These are phyloP conservation scores for Olivierus martensii DNA, from an alignment of 1,140 invertebrate genomes.

Conservation along the genomic window DNA sequence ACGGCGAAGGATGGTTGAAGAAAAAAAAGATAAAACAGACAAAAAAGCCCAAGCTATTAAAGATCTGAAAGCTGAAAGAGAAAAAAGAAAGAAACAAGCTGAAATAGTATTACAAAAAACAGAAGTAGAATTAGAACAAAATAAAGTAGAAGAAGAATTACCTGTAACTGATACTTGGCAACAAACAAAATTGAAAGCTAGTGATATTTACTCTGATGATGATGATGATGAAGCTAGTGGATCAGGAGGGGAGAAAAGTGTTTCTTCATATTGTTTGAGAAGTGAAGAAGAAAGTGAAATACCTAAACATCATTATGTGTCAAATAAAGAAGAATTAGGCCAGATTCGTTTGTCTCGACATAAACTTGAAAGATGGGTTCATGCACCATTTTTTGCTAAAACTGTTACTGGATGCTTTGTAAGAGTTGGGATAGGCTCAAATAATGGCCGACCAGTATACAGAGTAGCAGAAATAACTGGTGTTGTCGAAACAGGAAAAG, in stretches of 20 bases:
- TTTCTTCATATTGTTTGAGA: slow-evolving; percentile 14
- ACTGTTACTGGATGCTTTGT: slow-evolving; percentile 89
- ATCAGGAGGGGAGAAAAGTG: slow-evolving; percentile 21
- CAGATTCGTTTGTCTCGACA: slow-evolving; percentile 76
- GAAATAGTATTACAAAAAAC: slow-evolving; percentile 28
- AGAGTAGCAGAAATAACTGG: slow-evolving; percentile 86
- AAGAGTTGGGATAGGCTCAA: slow-evolving; percentile 86
- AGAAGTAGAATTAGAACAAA: slow-evolving; percentile 33
- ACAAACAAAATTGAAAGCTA: slow-evolving; percentile 63
- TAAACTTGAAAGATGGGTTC: slow-evolving; percentile 88
- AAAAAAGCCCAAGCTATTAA: slow-evolving; percentile 86
- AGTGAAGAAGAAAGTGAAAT: slow-evolving; percentile 19
- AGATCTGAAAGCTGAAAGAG: slow-evolving; percentile 69
- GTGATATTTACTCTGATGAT: slow-evolving; percentile 88
- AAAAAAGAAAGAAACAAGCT: slow-evolving; percentile 50
- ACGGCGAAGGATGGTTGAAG: slow-evolving; percentile 80
- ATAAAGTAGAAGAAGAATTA: slow-evolving; percentile 41
- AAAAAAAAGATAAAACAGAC: slow-evolving; percentile 60
- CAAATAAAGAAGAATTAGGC: slow-evolving; percentile 65
- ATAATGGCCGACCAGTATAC: slow-evolving; percentile 77
- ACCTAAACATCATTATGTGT: slow-evolving; percentile 37
- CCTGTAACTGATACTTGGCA: slow-evolving; percentile 32
- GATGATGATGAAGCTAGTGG: slow-evolving; percentile 41
- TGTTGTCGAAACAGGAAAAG: slow-evolving; percentile 88
- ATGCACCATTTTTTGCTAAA: slow-evolving; percentile 86